Percentiles rank a stretch among this genome's conserved stretches.
phyloP scores from a whole-genome alignment of 2,113 vertebrate species.

The Heterotilapia buettikoferi region DNA sequence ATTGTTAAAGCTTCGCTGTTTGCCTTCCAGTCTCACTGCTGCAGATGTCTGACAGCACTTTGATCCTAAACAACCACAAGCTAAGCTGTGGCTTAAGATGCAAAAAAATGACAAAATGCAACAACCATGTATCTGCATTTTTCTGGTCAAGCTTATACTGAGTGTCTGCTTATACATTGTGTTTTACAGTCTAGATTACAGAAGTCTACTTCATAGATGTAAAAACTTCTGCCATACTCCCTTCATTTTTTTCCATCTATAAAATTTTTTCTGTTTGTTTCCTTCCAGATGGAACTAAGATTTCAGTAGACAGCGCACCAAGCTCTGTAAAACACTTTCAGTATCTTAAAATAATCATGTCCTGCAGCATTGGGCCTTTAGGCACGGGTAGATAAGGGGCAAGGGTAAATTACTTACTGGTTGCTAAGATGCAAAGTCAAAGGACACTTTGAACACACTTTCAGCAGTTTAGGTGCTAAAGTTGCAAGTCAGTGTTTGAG shows the following conservation, averaged over 20 bases:
- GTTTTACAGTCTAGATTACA: neutral
- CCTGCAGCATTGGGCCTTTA: constrained; percentile 2
- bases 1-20: neutral
- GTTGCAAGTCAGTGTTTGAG: neutral
- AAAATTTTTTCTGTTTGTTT: neutral
- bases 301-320: neutral
- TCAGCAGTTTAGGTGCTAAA: neutral
- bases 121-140: neutral
- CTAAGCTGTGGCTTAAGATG: constrained; percentile 20
- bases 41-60: constrained; percentile 6
- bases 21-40: neutral
- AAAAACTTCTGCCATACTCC: neutral
- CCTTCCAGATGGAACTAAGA: neutral
- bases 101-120: neutral
- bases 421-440: neutral
- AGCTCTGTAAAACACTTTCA: neutral
- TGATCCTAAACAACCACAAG: neutral
- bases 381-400: neutral
- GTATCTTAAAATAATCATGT: constrained; percentile 30
- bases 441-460: neutral
- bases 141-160: neutral
- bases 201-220: neutral
- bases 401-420: constrained; percentile 2
- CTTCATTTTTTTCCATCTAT: neutral
- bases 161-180: neutral